Percentiles rank a stretch among this genome's conserved stretches.
These are phyloP conservation scores for Formica selysi DNA, from an alignment of 1,140 invertebrate species.

Conservation along the genomic window DNA sequence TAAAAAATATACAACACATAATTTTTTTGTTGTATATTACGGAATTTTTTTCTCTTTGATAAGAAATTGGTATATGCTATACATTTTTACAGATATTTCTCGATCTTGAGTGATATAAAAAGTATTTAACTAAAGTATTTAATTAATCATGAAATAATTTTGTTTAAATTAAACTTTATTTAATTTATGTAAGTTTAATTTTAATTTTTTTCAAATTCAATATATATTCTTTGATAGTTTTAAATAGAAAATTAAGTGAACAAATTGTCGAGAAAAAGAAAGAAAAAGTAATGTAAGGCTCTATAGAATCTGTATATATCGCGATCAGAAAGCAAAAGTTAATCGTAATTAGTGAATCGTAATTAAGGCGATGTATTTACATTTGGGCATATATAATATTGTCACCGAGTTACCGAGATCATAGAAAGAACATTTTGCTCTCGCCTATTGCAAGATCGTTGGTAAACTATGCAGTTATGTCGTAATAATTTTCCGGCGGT, in stretches of 20 bases:
- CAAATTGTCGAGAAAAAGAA: too few species aligned
- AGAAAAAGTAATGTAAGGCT: too few species aligned
- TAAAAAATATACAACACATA: too few species aligned
- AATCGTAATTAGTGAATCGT: background rate
- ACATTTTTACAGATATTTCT: background rate
- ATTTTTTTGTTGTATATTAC: too few species aligned
- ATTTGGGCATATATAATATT: background rate
- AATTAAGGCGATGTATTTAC: slow-evolving; percentile 22
- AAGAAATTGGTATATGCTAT: background rate
- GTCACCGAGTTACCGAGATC: background rate
- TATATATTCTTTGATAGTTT: background rate
- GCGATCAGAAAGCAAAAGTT: background rate
- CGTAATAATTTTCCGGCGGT: slow-evolving; percentile 72
- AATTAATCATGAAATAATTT: background rate
- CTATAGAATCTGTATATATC: background rate
- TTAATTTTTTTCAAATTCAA: background rate
- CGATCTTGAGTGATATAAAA: background rate
- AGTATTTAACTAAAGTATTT: background rate
- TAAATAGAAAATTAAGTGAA: background rate
- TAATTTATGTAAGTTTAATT: background rate
- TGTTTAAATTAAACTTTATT: background rate
- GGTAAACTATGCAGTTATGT: slow-evolving; percentile 48
- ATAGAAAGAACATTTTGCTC: slow-evolving; percentile 61
- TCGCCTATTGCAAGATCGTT: slow-evolving; percentile 70
- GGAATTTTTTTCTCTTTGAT: too few species aligned